A percentile compares a stretch with the other conserved stretches of the same genome.
These are phyloP conservation scores for Aurelia aurita complex sp. Pacific DNA, from an alignment of 30 jellyfish, hydroid and myxozoan species.

Conservation along the genomic window DNA sequence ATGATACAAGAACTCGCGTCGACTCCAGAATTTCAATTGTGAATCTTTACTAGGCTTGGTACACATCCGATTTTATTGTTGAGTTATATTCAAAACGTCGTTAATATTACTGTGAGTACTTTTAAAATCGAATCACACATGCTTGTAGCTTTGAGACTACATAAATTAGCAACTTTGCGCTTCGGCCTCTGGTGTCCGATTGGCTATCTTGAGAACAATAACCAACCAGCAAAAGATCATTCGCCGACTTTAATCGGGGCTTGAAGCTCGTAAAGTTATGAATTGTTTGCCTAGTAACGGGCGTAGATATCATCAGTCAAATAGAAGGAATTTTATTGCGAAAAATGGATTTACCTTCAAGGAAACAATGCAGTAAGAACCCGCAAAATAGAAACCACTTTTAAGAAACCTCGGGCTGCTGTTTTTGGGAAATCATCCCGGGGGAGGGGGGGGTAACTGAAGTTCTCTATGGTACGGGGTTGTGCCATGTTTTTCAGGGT, in stretches of 20 bases:
- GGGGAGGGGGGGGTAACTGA: too few species aligned
- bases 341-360: too few species aligned
- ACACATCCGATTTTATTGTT: slow-evolving; percentile 43
- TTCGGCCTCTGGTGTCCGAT: not conserved
- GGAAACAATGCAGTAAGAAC: too few species aligned
- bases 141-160: not conserved
- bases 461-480: too few species aligned
- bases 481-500: too few species aligned
- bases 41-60: slow-evolving; percentile 19
- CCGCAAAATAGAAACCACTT: too few species aligned
- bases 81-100: slow-evolving; percentile 24
- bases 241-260: not conserved
- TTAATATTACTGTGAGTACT: slow-evolving; percentile 1
- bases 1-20: slow-evolving; percentile 22
- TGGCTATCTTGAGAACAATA: not conserved
- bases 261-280: not conserved
- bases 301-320: too few species aligned
- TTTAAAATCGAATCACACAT: not conserved
- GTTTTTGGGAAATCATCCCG: too few species aligned
- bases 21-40: slow-evolving; percentile 43
- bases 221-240: slow-evolving; percentile 1
- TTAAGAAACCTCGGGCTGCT: too few species aligned
- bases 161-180: slow-evolving; percentile 22
- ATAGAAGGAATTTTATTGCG: too few species aligned
- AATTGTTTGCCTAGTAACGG: too few species aligned